Base-by-base conservation (phyloP, 2,888 invertebrate species). In the Metalampra italica region DNA sequence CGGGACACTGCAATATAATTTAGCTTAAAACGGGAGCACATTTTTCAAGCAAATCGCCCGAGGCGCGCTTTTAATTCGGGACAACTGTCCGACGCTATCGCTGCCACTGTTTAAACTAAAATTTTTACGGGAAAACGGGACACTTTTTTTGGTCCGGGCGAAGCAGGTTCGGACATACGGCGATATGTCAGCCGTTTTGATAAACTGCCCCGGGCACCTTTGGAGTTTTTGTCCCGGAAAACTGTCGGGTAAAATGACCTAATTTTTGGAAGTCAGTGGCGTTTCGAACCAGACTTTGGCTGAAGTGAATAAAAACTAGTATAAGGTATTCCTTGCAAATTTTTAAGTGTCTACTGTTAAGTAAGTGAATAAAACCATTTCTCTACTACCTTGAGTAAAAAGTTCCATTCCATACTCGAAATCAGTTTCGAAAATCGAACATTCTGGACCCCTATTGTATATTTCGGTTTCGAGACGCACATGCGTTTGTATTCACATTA, bases 111-210 rank as follows among this genome's bases (percentile, higher is more conserved):
- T 67, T 59, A 62, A 66, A 68, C 67, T 66, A 68, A 71, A 74
- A 66, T 67, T 67, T 64, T 61, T 22, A 22, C 49, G 46, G 59
- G 47, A 56, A 64, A 62, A 61, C 57, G 62, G 39, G 39, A 15
- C 9, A 34, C 59, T 58, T 63, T 51, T 57, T 56, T 54, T 43
- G 53, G 5, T 36, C n/a, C 51, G 42, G 48, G 46, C 7, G 52
- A 46, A 53, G 49, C 49, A 49, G 43, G 46, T 57, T 59, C 45
- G 59, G 59, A 63, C 62, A 62, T 62, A 64, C 62, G 65, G 70
- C 67, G 71, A 74, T 74, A 77, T 67, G 74, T 68, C 71, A 69
- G 54, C 52, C 62, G 59, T 62, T 71, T 59, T 75, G 76, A 80
- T 72, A 77, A 70, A 75, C 68, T 58, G 71, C 66, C 72, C 55